Percentiles rank a stretch among this genome's conserved stretches.
These are phyloP conservation scores for Neolamprologus modestus DNA, from an alignment of 2,113 vertebrate species.

Conservation along the genomic window DNA sequence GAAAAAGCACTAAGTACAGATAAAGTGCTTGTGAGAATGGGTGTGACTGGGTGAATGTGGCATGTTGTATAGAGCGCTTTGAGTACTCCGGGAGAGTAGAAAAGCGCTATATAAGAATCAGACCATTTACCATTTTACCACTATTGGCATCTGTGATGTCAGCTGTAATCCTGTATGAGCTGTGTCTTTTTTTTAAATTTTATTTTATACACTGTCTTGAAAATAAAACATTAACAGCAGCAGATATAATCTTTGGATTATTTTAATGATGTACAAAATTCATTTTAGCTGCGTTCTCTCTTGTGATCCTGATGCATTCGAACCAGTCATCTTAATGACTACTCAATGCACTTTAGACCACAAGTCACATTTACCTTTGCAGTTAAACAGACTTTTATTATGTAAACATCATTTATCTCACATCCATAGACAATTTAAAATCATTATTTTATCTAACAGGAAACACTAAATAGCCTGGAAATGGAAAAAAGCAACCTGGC, in stretches of 20 bases:
- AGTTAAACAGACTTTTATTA: not conserved
- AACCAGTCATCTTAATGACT: not conserved
- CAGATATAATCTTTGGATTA: not conserved
- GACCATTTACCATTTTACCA: too few relatives aligned
- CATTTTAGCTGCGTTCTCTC: not conserved
- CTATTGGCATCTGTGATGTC: not conserved
- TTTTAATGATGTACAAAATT: not conserved
- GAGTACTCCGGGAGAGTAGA: too few relatives aligned
- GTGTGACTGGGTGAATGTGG: too few relatives aligned
- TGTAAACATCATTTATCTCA: not conserved
- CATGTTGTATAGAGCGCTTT: too few relatives aligned
- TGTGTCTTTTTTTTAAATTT: fast-evolving
- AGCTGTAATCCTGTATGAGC: not conserved
- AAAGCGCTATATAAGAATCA: too few relatives aligned
- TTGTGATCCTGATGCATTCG: not conserved
- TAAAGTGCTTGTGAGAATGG: too few relatives aligned
- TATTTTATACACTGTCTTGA: not conserved
- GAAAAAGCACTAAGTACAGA: too few relatives aligned
- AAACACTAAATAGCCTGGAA: not conserved
- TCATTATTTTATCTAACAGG: not conserved
- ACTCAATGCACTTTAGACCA: not conserved
- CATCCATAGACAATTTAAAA: too few relatives aligned
- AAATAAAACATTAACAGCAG: not conserved
- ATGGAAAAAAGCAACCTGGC: not conserved
- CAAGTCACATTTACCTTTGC: not conserved